These are phyloP conservation scores for Carassius carassius DNA, from an alignment of 2,113 vertebrate species.

Conservation along the genomic window DNA sequence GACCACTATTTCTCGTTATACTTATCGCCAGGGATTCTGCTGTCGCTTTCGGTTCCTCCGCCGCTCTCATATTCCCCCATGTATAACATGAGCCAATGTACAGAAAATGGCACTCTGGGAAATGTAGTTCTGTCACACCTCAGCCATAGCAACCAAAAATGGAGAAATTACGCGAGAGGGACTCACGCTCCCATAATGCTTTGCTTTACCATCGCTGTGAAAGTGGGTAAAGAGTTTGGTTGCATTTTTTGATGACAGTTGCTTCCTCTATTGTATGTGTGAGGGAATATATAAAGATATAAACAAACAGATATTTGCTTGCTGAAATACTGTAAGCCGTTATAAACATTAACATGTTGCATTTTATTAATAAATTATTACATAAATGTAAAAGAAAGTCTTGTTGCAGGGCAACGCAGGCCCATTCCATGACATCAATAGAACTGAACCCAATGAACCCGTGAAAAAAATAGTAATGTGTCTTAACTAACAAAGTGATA, in stretches of 20 bases:
- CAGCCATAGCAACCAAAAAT: not conserved
- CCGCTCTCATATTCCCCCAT: slow-evolving; percentile 61
- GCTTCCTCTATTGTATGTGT: slow-evolving; percentile 4
- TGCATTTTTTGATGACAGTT: slow-evolving; percentile 44
- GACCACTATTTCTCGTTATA: slow-evolving; percentile 7
- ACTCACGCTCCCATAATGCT: slow-evolving; percentile 68
- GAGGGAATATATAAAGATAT: not conserved
- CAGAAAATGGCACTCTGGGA: slow-evolving; percentile 67
- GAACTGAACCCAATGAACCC: slow-evolving; percentile 25
- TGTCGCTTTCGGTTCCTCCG: slow-evolving; percentile 55
- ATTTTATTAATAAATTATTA: not conserved
- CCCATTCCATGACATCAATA: slow-evolving; percentile 4
- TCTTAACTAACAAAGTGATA: not conserved
- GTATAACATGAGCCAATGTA: slow-evolving; percentile 62
- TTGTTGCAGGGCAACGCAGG: not conserved
- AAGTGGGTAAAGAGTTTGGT: slow-evolving; percentile 55
- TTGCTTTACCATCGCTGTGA: slow-evolving; percentile 23
- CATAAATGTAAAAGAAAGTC: not conserved
- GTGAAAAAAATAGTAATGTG: not conserved
- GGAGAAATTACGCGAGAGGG: fast-evolving
- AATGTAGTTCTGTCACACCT: slow-evolving; percentile 55
- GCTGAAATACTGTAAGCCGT: not conserved
- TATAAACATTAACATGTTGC: not conserved
- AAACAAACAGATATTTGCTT: not conserved
- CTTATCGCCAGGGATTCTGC: slow-evolving; percentile 44